Evolutionary conservation across 2,797 vertebrate species (phyloP), one percentile per base, ranked within the genome.

Genomic region (Muscicapa comitata): DNA sequence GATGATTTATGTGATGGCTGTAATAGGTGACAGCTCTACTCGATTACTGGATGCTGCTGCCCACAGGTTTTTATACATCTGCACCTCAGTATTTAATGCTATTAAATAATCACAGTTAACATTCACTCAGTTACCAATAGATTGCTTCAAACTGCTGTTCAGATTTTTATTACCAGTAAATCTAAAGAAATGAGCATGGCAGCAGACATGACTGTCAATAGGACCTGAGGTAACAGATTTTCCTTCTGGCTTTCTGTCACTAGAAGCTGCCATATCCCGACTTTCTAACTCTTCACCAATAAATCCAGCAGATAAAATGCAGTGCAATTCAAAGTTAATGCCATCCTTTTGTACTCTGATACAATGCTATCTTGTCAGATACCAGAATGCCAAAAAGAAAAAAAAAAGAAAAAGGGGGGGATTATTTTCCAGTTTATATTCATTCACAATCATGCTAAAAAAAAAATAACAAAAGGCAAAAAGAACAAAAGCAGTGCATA

Each of bases 141-240:
- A 79, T 17, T 61, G 28, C 53, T 82, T 50, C 2, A 1, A 82
- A 84, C 15, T 67, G 72, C 67, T 35, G 38, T 48, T 63, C 53
- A 73, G 43, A 71, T 85, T 85, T 88, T 92, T 79, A 71, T 35
- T 67, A 85, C 26, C n/a, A 61, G 54, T 61, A 93, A 92, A 93
- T 75, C 48, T 51, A 68, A 91, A 91, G 55, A 80, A 95, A 77
- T 18, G 5, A 83, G n/a, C 1, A 1, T 47, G 61, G 67, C 50
- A 87, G 78, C 40, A 95, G 75, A 86, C 45, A 72, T 0, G 4
- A 67, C 25, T 75, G 51, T 48, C 84, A 83, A 53, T 18, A 68
- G 21, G 50, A 88, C 70, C 35, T 9, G 25, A 91, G 61, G 67
- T 33, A 94, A 84, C 21, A 79, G n/a, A 61, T 87, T 74, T 76